These are phyloP conservation scores for Caenorhabditis sulstoni DNA, from an alignment of 2,888 invertebrate species.

Conservation along the genomic window DNA sequence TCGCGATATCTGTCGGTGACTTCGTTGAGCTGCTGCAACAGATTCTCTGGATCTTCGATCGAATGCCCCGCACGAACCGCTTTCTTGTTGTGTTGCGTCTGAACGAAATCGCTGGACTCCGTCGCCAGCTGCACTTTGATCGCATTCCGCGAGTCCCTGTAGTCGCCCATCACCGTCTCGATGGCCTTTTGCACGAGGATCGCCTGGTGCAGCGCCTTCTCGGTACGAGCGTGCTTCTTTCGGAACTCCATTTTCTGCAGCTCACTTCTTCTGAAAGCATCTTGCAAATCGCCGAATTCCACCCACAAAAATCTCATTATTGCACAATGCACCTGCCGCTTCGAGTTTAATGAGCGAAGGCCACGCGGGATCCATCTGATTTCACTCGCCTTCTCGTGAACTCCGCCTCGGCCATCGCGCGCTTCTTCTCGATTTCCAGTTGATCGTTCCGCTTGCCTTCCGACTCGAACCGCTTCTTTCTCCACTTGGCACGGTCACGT, in stretches of 20 bases:
- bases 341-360: slow-evolving; percentile 4
- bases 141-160: slow-evolving; percentile 13
- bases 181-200: slow-evolving; percentile 15
- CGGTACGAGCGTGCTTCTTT: slow-evolving; percentile 3
- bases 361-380: background rate
- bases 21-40: slow-evolving; percentile 15
- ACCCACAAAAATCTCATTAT: slow-evolving; percentile 17
- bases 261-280: slow-evolving; percentile 31
- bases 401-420: slow-evolving; percentile 29
- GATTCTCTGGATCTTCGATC: background rate
- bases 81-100: slow-evolving; percentile 34
- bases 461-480: slow-evolving; percentile 85
- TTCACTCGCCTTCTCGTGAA: slow-evolving; percentile 20
- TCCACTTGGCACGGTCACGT: slow-evolving; percentile 87
- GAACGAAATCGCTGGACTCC: slow-evolving; percentile 25
- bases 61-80: slow-evolving; percentile 7
- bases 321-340: slow-evolving; percentile 19
- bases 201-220: slow-evolving; percentile 4
- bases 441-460: slow-evolving; percentile 91
- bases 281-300: background rate
- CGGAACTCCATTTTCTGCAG: slow-evolving; percentile 26
- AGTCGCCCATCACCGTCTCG: slow-evolving; percentile 24
- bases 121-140: slow-evolving; percentile 12
- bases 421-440: background rate
- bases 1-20: slow-evolving; percentile 3